phyloP scores from a whole-genome alignment of 37 sponge, comb jelly and placozoan species.

The Hexactinellida sp. region DNA sequence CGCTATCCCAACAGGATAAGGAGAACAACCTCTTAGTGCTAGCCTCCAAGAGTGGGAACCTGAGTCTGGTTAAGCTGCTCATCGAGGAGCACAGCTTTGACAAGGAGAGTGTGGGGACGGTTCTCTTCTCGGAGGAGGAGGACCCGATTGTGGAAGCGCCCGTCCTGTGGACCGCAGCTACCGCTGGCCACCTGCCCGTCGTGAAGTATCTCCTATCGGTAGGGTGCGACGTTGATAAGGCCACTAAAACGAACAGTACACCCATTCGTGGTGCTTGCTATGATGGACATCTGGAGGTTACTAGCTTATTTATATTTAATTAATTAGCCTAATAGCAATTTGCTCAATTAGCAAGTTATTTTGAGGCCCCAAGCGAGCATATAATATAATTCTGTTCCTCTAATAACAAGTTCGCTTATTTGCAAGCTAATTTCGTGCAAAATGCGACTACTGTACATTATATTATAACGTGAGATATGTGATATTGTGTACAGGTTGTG shows the following conservation, averaged over 20 bases:
- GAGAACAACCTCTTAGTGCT: not conserved
- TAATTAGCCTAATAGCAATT: too few species aligned
- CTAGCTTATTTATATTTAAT: not conserved
- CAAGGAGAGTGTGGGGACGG: not conserved
- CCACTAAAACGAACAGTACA: not conserved
- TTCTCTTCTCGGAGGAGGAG: not conserved
- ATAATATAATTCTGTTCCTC: too few species aligned
- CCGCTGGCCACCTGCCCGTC: not conserved
- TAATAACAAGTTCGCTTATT: not conserved
- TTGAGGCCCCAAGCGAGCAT: too few species aligned
- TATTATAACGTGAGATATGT: too few species aligned
- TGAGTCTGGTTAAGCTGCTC: not conserved
- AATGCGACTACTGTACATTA: too few species aligned
- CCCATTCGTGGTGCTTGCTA: slow-evolving; percentile 4
- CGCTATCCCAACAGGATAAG: not conserved
- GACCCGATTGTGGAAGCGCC: not conserved
- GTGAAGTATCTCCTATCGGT: not conserved
- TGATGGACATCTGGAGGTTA: not conserved
- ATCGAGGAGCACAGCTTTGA: not conserved
- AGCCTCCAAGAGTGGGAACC: not conserved
- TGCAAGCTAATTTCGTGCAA: too few species aligned
- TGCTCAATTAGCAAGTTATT: too few species aligned
- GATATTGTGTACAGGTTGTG: not conserved
- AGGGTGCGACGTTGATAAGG: not conserved
- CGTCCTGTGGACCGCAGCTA: not conserved